Base-by-base conservation (phyloP, 1,140 invertebrate genomes). In the Cherax quadricarinatus region DNA sequence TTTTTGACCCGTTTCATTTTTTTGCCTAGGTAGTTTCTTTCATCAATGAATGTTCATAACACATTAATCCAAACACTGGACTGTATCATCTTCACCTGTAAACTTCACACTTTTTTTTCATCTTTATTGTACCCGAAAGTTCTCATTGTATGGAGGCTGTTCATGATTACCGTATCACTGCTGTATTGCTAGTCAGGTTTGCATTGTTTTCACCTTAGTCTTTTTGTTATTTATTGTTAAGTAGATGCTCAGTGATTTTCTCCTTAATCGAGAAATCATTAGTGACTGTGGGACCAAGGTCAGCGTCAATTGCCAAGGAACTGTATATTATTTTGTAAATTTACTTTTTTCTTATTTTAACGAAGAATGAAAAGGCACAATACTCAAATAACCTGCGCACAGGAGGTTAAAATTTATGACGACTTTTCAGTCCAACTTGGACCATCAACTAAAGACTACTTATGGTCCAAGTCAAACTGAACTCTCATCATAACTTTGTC, bases 171-270 rank as follows among this genome's bases (percentile, higher is more conserved):
- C 70, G n/a, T 75, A 30, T 75, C 70, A 75, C 70, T 75, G 70
- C 70, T 75, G 70, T 75, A 30, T 30, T 75, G 24, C 70, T 75
- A 75, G 70, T 75, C 70, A 75, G 24, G 70, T 24, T 75, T 75
- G 30, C n/a, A 10, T 21, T 75, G 30, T 30, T 75, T 21, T 9
- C 7, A 75, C 6, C 30, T 30, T 7, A 30, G n/a, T 75, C 70
- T 75, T 5, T 75, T 75, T 9, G 30, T 75, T 75, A 75, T 75
- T 75, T 30, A 75, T 75, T 75, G 30, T 75, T 75, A 75, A 30
- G n/a, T 75, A 9, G 9, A 30, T 30, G 70, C 70, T 75, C 70
- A 75, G n/a, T 12, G n/a, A 66, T 75, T 75, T 75, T 75, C 9
- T 75, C 70, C n/a, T 24, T 24, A 9, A 75, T 30, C 6, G 21